These are phyloP conservation scores for Bhutanitis thaidina DNA, from an alignment of 2,888 invertebrate species.

Conservation along the genomic window DNA sequence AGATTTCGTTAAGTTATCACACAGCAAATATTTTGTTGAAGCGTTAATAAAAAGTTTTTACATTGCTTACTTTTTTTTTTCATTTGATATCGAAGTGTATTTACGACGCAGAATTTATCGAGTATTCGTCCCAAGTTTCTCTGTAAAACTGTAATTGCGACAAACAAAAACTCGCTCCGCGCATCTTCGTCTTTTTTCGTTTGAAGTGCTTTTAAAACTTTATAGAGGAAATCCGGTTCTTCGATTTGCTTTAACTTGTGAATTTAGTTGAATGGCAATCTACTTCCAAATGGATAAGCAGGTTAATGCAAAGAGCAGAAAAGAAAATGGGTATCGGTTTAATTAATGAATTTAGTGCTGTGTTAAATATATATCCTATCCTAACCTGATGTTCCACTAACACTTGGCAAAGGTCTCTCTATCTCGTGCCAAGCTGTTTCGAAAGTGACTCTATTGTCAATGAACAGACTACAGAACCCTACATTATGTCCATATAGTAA, in stretches of 20 bases:
- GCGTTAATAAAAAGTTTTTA: too few species aligned
- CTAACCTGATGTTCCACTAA: too few species aligned
- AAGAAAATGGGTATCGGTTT: too few species aligned
- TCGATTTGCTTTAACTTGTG: neutral
- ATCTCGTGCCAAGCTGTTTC: too few species aligned
- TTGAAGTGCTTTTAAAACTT: slow-evolving; percentile 2
- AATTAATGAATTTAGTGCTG: too few species aligned
- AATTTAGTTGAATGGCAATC: slow-evolving; percentile 4
- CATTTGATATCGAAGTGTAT: too few species aligned
- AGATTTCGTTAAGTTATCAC: too few species aligned
- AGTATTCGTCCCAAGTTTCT: neutral
- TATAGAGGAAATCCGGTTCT: neutral
- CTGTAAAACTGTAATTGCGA: neutral
- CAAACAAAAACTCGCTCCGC: slow-evolving; percentile 3
- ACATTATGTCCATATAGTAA: neutral
- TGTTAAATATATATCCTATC: too few species aligned
- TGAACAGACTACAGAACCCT: neutral
- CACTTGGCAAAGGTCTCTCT: too few species aligned
- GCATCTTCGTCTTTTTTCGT: neutral
- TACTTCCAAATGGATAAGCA: neutral
- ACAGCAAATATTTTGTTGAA: too few species aligned
- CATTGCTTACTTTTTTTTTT: too few species aligned
- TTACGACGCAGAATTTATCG: neutral
- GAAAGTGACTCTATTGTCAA: neutral
- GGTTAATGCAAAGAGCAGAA: neutral